Base-by-base conservation (phyloP, 2,888 invertebrate genomes). In the Lasius platythorax region DNA sequence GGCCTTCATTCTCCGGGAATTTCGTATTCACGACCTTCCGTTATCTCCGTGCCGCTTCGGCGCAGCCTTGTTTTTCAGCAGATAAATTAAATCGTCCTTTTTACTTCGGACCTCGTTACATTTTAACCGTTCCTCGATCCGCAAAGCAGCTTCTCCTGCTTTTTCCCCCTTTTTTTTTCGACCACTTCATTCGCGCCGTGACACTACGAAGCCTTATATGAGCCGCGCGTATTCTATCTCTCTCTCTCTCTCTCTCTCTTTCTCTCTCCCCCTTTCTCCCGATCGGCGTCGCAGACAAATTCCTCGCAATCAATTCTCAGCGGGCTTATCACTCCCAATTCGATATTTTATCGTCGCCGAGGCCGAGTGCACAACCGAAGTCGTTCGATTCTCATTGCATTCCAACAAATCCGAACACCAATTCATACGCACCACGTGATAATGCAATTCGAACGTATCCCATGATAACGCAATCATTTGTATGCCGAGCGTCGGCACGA, bases 391-490 rank as follows among this genome's bases (percentile, higher is more conserved):
- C 79, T 73, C 46, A 61, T 81, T 73, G 73, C 79, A 81, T 81
- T 81, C 79, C 79, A 37, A 37, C 46, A 61, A 81, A 73, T 81
- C 8, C 61, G 46, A 81, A 61, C 73, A 81, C 79, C 79, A 61
- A 81, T 79, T 79, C 79, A 61, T 72, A 79, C 37, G 33, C 37
- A 46, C 79, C 61, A 61, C 46, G 37, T 61, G 79, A 79, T 79
- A 79, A 79, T 68, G 58, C 78, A 23, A 78, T 70, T 64, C 61
- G 37, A 66, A 3, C 63, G 82, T 78, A 64, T 37, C 40, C 63
- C 18, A n/a, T 84, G 87, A 88, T 89, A 89, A 85, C 83, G 73
- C 85, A 79, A 87, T 89, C 88, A 82, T 87, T 89, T 85, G 75
- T 87, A 89, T 76, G 88, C 82, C 67, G 67, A 68, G 70, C 61